These are phyloP conservation scores for Leucozona laternaria DNA, from an alignment of 2,888 invertebrate genomes.

Conservation along the genomic window DNA sequence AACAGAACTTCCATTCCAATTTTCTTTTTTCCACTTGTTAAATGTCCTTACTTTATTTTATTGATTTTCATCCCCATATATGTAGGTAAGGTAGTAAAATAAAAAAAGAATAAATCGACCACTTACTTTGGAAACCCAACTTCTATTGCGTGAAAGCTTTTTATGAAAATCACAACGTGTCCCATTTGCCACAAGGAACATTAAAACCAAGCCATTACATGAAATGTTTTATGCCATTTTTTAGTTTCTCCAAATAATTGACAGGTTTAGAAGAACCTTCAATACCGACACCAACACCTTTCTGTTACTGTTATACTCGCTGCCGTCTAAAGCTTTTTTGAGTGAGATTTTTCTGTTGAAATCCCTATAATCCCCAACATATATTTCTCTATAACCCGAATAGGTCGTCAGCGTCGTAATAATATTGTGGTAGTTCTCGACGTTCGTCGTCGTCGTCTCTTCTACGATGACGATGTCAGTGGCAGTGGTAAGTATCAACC, in stretches of 20 bases:
- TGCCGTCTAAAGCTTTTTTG: neutral
- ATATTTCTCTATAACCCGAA: slow-evolving; percentile 9
- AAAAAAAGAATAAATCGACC: neutral
- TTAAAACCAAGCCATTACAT: slow-evolving; percentile 30
- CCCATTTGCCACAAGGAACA: neutral
- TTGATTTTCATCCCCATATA: slow-evolving; percentile 1
- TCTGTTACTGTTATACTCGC: neutral
- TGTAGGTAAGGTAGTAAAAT: no score
- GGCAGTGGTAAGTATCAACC: slow-evolving; percentile 33
- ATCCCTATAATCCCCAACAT: slow-evolving; percentile 5
- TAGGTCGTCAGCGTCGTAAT: neutral
- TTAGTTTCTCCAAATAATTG: slow-evolving; percentile 28
- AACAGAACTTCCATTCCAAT: no score
- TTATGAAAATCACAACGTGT: slow-evolving; percentile 16
- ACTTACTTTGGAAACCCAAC: neutral
- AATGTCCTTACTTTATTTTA: neutral
- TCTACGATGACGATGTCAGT: slow-evolving; percentile 10
- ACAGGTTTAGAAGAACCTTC: slow-evolving; percentile 31
- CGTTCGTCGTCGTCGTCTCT: neutral
- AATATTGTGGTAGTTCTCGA: neutral
- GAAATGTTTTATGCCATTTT: slow-evolving; percentile 32
- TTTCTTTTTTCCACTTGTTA: neutral
- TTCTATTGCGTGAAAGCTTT: slow-evolving; percentile 4
- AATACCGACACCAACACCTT: neutral
- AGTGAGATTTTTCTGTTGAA: slow-evolving; percentile 14